These are phyloP conservation scores for Mastigias papua DNA, from an alignment of 30 jellyfish, hydroid and myxozoan species.

Conservation along the genomic window DNA sequence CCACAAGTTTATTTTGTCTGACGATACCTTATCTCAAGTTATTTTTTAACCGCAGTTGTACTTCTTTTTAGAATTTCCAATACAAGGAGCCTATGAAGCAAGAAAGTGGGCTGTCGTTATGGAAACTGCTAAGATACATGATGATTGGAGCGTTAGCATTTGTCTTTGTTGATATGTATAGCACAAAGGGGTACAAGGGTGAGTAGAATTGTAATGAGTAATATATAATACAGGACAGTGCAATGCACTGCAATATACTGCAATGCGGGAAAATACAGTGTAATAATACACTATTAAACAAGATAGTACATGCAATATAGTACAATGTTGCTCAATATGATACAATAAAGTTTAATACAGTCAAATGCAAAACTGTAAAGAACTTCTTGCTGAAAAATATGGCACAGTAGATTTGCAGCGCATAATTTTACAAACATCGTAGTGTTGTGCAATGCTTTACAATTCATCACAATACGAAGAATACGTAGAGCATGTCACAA, in stretches of 20 bases:
- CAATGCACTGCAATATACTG: background rate
- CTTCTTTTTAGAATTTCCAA: slow-evolving; percentile 51
- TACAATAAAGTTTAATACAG: background rate
- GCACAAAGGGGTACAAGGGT: slow-evolving; percentile 71
- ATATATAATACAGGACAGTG: background rate
- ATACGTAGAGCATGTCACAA: background rate
- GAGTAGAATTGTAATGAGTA: background rate
- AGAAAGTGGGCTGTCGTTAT: slow-evolving; percentile 37
- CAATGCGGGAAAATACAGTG: background rate
- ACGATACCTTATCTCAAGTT: background rate
- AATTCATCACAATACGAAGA: background rate
- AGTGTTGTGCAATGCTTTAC: too few species aligned
- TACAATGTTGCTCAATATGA: background rate
- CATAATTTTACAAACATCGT: too few species aligned
- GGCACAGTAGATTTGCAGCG: too few species aligned
- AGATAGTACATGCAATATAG: too few species aligned
- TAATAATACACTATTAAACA: background rate
- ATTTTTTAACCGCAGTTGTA: background rate
- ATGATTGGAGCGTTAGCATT: slow-evolving; percentile 8
- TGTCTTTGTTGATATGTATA: slow-evolving; percentile 60
- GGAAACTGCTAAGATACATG: slow-evolving; percentile 37
- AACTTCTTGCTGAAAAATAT: too few species aligned
- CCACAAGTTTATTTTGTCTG: background rate
- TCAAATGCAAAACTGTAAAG: background rate
- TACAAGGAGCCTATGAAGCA: slow-evolving; percentile 18